Base-by-base conservation (phyloP, 1,140 invertebrate species). In the Drosophila pruinosa region DNA sequence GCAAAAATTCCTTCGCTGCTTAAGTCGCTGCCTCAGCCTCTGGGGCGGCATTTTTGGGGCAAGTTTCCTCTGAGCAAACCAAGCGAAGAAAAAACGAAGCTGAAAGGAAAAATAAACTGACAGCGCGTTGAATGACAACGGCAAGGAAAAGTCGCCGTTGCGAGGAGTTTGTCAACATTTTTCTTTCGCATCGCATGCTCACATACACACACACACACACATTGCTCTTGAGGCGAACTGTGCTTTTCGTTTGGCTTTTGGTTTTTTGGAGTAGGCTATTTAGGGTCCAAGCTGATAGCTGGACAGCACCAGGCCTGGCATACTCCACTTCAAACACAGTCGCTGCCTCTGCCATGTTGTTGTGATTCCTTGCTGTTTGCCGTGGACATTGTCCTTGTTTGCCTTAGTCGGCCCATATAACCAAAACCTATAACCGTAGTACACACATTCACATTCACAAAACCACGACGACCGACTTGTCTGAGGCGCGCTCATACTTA, bases 41-140 rank as follows among this genome's bases (percentile, higher is more conserved):
- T 28, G 52, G 68, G 61, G 39, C 47, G 38, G 56, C 22, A 47
- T 22, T 61, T 50, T 61, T 68, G 28, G 38, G 48, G 48, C 48
- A 63, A 70, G 67, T 56, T 70, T 31, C 48, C 67, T 59, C 54
- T 50, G 28, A 48, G 47, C 43, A 24, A 24, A 47, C 14, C 31
- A 22, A 43, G 22, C 41, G 34, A 10, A 54, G 28, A 17, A 31
- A 21, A 36, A 36, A 62, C 21, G 43, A 69, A 64, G 17, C 41
- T 45, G 41, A 53, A 61, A 69, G 58, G 58, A 67, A 88, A 78
- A 88, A 71, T 75, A 50, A 54, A 64, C 72, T 88, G 82, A 88
- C 82, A 88, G 79, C 82, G 83, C 82, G 83, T 61, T 88, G 81
- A 86, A 86, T 88, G 81, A 88, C 82, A 86, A 78, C 63, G 57